Conservation (phyloP, 2,797 vertebrate genomes). For the Oreochromis grahami region DNA sequence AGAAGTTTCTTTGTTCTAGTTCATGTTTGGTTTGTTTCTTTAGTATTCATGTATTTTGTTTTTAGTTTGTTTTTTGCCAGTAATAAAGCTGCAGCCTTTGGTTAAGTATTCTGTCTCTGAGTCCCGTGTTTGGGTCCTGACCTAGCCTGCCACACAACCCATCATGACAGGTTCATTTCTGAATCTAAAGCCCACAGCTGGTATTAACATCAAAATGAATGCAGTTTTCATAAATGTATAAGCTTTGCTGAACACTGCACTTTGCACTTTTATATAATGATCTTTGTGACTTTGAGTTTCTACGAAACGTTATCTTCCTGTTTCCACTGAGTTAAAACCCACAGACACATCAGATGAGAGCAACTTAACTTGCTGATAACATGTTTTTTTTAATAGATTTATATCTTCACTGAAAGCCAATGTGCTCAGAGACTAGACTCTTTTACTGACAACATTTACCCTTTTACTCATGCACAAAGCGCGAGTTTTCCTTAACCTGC, state of each 20-base stretch:
- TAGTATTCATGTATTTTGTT: neutral
- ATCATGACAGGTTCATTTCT: neutral
- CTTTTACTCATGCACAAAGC: neutral
- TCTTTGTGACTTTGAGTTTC: neutral
- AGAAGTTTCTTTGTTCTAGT: neutral
- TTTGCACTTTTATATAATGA: neutral
- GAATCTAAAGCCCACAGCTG: neutral
- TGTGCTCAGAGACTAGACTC: neutral
- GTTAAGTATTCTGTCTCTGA: neutral
- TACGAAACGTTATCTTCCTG: rapidly evolving
- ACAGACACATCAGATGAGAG: neutral
- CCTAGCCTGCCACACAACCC: neutral
- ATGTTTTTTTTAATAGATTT: neutral
- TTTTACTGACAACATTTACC: neutral
- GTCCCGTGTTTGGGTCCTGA: neutral
- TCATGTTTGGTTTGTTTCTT: neutral
- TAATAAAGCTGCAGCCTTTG: rapidly evolving
- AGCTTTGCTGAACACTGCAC: neutral
- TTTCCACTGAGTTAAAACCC: neutral
- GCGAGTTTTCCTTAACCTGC: neutral
- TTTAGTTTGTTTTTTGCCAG: neutral
- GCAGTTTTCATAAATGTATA: neutral
- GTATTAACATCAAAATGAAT: neutral
- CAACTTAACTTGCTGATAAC: neutral
- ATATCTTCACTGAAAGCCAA: neutral